phyloP scores from a whole-genome alignment of 2,797 vertebrate species.

The Characodon lateralis region DNA sequence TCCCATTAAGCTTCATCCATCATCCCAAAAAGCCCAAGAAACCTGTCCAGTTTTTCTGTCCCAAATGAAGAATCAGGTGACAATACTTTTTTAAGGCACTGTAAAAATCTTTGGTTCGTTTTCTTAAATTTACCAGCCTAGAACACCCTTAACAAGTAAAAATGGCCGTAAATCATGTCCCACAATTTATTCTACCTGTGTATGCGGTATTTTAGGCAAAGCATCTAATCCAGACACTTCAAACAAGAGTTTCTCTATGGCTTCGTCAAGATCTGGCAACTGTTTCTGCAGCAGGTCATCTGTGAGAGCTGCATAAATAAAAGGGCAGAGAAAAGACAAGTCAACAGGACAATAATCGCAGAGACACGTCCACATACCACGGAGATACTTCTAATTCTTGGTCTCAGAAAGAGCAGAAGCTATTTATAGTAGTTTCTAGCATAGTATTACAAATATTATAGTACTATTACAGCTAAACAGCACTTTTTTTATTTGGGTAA shows the following conservation, averaged over 20 bases:
- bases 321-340: slow-evolving; percentile 6
- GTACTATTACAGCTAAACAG: no score
- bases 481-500: background rate
- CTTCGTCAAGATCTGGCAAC: slow-evolving; percentile 57
- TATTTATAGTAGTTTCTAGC: no score
- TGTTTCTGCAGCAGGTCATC: slow-evolving; percentile 76
- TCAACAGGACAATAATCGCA: slow-evolving; percentile 3
- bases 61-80: background rate
- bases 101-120: background rate
- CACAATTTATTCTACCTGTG: slow-evolving; percentile 72
- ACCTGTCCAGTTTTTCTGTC: background rate
- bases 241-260: slow-evolving; percentile 83
- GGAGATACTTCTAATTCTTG: background rate
- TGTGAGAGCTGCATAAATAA: slow-evolving; percentile 61
- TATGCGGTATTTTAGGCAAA: slow-evolving; percentile 60
- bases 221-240: slow-evolving; percentile 70
- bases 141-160: background rate
- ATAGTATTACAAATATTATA: no score
- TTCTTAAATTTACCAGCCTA: background rate
- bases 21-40: no score
- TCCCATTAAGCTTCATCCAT: no score
- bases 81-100: background rate
- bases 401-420: background rate
- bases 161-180: background rate
- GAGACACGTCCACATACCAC: background rate